A percentile compares a stretch with the other conserved stretches of the same genome.
Evolutionary conservation across 30 jellyfish, hydroid and myxozoan genomes (phyloP).

Genomic region (Clytia hemisphaerica): DNA sequence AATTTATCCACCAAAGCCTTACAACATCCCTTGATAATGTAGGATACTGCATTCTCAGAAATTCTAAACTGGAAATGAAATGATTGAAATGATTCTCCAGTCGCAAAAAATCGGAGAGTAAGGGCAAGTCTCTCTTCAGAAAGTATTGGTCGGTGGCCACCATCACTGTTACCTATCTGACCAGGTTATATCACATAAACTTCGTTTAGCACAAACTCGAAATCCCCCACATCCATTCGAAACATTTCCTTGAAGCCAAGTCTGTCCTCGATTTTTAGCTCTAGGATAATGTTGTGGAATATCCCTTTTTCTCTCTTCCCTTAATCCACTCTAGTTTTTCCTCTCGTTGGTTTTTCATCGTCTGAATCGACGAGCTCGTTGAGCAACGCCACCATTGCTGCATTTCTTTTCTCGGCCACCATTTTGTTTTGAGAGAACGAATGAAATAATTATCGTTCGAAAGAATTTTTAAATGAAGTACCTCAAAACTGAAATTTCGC

Average conservation of each 20-base stretch:
- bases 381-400: neutral
- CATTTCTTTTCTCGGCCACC: too few relatives aligned
- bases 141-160: neutral
- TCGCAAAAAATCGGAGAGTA: constrained; percentile 23
- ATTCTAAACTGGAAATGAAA: constrained; percentile 26
- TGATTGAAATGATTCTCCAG: constrained; percentile 35
- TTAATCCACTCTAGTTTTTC: too few relatives aligned
- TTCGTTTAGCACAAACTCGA: neutral
- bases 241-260: constrained; percentile 31
- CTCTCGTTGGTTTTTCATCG: neutral
- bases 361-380: neutral
- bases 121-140: constrained; percentile 23
- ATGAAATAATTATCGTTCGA: too few relatives aligned
- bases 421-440: too few relatives aligned
- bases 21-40: constrained; percentile 22
- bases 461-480: too few relatives aligned
- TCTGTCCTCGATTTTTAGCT: constrained; percentile 25
- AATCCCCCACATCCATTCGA: constrained; percentile 21
- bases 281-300: constrained; percentile 20
- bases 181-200: constrained; percentile 4
- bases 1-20: neutral
- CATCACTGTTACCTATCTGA: constrained; percentile 14
- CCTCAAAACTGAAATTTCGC: too few relatives aligned
- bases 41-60: constrained; percentile 17
- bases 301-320: constrained; percentile 15